Evolutionary conservation across 2,797 vertebrate species (phyloP).

Genomic region (Podarcis lilfordi): DNA sequence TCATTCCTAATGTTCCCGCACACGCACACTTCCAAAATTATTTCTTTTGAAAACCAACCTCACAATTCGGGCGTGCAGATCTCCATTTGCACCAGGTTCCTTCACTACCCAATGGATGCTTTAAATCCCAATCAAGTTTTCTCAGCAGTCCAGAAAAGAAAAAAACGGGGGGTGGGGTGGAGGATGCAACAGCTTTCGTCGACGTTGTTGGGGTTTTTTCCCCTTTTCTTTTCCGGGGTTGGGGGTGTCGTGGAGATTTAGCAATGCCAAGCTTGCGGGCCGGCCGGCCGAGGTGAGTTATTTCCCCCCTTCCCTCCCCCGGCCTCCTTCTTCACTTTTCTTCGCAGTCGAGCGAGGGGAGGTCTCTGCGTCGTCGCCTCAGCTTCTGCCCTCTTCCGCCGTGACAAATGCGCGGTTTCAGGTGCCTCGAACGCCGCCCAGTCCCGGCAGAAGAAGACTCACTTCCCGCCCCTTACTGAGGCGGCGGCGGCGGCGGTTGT

Average conservation of each 20-base stretch:
- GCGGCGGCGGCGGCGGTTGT: not conserved
- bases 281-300: not conserved
- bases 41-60: conserved; percentile 49
- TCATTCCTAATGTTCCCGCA: conserved; percentile 16
- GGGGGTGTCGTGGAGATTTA: not conserved
- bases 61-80: conserved; percentile 21
- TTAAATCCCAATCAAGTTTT: conserved; percentile 50
- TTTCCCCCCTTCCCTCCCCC: too few relatives aligned
- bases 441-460: not conserved
- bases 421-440: conserved; percentile 13
- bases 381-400: not conserved
- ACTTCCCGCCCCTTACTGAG: not conserved
- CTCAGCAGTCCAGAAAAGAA: not conserved
- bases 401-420: not conserved
- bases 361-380: not conserved
- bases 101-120: not conserved
- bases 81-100: conserved; percentile 31
- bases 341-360: not conserved
- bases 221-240: not conserved
- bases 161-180: accelerated
- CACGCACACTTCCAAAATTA: not conserved
- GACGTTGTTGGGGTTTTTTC: not conserved
- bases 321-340: not conserved
- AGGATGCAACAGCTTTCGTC: conserved; percentile 21
- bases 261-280: not conserved